Evolutionary conservation across 2,888 invertebrate species (phyloP), one percentile per base, ranked within the genome.

Genomic region (Notodonta ziczac): DNA sequence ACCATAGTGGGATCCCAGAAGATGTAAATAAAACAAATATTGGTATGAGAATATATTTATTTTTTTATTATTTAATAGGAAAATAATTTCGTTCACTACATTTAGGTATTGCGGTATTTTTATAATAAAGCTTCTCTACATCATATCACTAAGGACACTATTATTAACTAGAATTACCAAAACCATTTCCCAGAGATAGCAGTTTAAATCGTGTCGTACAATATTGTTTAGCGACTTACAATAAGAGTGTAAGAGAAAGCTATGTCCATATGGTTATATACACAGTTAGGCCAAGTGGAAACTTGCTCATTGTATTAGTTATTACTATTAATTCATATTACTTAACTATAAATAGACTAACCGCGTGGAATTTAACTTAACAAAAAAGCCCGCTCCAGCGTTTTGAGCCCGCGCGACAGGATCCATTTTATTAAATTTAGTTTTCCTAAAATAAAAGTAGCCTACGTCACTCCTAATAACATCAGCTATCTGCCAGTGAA

Each of bases 231-330:
- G 46, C n/a, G 16, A 50, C 5, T 50, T 9, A 16, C 8, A 8
- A 50, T 50, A 50, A 16, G 16, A 16, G 16, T 35, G 32, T 35
- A 52, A 52, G 13, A 24, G 24, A 32, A 8, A 51, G 51, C 9
- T 5, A 51, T 13, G 39, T 54, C 24, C 24, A 24, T 24, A 24
- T 24, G 24, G 39, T 14, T 32, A 54, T 51, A 70, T 76, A 81
- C 63, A 59, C 42, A n/a, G 69, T 80, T 81, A 81, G 82, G 82
- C 82, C 82, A 72, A 60, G 58, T 77, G 76, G 81, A 82, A 80
- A 81, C 80, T 70, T 75, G 59, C 70, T 74, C 66, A 63, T 75
- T 74, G 66, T 57, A 24, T 59, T 42, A 9, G n/a, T 46, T 46
- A 46, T 13, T 10, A 44, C 13, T 12, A 44, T 44, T 44, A 1